Evolutionary conservation across 2,797 vertebrate species (phyloP).

Genomic region (Carapus acus): DNA sequence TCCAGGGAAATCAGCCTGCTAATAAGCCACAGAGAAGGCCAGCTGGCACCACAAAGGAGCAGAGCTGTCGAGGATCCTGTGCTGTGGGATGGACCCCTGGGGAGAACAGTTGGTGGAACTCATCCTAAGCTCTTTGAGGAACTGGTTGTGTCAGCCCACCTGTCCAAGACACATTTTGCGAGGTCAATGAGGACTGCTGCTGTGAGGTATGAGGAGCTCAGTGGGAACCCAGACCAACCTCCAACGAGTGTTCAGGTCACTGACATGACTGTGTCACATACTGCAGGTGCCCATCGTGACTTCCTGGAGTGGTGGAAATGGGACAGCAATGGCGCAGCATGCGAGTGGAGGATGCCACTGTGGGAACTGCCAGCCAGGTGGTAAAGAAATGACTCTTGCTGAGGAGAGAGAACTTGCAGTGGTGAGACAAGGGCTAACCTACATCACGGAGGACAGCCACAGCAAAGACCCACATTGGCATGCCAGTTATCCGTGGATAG

Average conservation of each 20-base stretch:
- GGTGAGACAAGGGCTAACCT: conserved; percentile 14
- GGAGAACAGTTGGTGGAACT: conserved; percentile 1
- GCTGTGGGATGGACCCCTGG: conserved; percentile 20
- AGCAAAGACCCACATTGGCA: conserved; percentile 20
- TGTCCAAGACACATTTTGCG: conserved; percentile 7
- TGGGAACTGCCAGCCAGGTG: conserved; percentile 16
- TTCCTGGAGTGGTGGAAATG: conserved; percentile 28
- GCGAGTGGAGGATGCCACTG: conserved; percentile 11
- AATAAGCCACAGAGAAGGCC: conserved; percentile 21
- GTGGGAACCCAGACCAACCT: neutral
- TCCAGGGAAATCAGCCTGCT: conserved; percentile 14
- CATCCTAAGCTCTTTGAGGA: conserved; percentile 13
- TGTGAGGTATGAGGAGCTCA: conserved; percentile 12
- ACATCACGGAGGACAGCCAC: conserved; percentile 7
- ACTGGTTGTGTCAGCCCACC: neutral
- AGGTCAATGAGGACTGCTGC: conserved; percentile 14
- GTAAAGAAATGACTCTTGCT: conserved; percentile 23
- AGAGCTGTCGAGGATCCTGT: conserved; percentile 13
- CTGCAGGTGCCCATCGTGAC: too few species aligned
- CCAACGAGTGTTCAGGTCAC: neutral
- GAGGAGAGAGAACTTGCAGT: conserved; percentile 16
- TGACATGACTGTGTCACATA: too few species aligned
- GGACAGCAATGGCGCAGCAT: conserved; percentile 5
- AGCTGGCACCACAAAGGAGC: conserved; percentile 11
- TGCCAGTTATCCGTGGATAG: conserved; percentile 14